Percentiles rank a stretch among this genome's conserved stretches.
Evolutionary conservation across 2,888 invertebrate genomes (phyloP).

Genomic region (Caenorhabditis sp.): DNA sequence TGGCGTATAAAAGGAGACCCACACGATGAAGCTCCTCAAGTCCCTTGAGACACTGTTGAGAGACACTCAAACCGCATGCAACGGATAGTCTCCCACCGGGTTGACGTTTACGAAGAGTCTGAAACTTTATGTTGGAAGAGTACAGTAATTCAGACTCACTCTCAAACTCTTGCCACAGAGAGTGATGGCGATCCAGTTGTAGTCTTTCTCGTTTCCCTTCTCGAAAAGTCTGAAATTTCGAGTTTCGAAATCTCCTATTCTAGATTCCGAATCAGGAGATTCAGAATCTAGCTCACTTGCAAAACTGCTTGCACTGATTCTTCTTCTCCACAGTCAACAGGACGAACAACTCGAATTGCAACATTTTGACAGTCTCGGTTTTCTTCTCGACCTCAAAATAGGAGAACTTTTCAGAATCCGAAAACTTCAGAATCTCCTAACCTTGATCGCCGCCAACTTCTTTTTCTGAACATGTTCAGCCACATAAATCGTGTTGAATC

Average conservation of each 20-base stretch:
- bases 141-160: not conserved
- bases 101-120: slow-evolving; percentile 64
- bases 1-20: no score
- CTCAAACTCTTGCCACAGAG: slow-evolving; percentile 69
- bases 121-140: not conserved
- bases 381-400: slow-evolving; percentile 66
- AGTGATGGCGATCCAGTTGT: slow-evolving; percentile 72
- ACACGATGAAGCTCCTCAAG: slow-evolving; percentile 71
- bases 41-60: slow-evolving; percentile 70
- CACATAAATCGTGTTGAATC: slow-evolving; percentile 71
- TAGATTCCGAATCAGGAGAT: not conserved
- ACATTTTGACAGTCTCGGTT: slow-evolving; percentile 63
- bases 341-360: slow-evolving; percentile 70
- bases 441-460: slow-evolving; percentile 62
- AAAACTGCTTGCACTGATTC: slow-evolving; percentile 68
- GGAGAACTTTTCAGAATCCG: not conserved
- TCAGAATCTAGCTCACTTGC: slow-evolving; percentile 42
- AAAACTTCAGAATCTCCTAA: not conserved
- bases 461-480: slow-evolving; percentile 62
- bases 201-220: slow-evolving; percentile 65
- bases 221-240: slow-evolving; percentile 62
- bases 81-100: slow-evolving; percentile 67
- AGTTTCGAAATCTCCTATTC: no score
- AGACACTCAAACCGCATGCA: slow-evolving; percentile 70
- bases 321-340: slow-evolving; percentile 63